These are phyloP conservation scores for Drosophila pruinosa DNA, from an alignment of 1,140 invertebrate species.

Conservation along the genomic window DNA sequence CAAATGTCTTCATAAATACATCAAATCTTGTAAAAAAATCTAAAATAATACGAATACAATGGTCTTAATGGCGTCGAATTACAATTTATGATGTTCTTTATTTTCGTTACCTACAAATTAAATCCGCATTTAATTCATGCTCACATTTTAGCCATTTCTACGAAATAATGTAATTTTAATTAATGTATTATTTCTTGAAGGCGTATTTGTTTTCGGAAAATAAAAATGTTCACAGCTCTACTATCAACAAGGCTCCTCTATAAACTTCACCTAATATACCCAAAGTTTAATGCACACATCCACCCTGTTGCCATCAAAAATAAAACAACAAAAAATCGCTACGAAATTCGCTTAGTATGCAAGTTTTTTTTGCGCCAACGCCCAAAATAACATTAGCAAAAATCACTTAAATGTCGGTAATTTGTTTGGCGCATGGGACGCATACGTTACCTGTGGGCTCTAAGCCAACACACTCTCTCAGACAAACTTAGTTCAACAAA, in stretches of 20 bases:
- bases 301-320: not conserved
- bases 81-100: no score
- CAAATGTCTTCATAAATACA: no score
- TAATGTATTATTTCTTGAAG: no score
- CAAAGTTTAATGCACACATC: constrained; percentile 23
- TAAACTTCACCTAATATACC: constrained; percentile 1
- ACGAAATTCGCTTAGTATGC: constrained; percentile 32
- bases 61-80: no score
- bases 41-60: no score
- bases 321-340: not conserved
- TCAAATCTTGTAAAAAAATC: no score
- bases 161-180: no score
- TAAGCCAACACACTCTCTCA: constrained; percentile 1
- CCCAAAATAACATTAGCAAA: constrained; percentile 43
- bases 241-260: constrained; percentile 1
- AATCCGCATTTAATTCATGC: no score
- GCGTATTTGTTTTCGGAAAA: no score
- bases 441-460: constrained; percentile 34
- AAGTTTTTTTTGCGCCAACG: constrained; percentile 39
- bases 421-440: constrained; percentile 41
- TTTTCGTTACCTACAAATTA: no score
- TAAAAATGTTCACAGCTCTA: no score
- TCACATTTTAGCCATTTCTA: no score
- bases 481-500: constrained; percentile 22
- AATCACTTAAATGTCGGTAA: constrained; percentile 49